These are phyloP conservation scores for Trochalopteron elliotii DNA, from an alignment of 2,113 vertebrate species.

Conservation along the genomic window DNA sequence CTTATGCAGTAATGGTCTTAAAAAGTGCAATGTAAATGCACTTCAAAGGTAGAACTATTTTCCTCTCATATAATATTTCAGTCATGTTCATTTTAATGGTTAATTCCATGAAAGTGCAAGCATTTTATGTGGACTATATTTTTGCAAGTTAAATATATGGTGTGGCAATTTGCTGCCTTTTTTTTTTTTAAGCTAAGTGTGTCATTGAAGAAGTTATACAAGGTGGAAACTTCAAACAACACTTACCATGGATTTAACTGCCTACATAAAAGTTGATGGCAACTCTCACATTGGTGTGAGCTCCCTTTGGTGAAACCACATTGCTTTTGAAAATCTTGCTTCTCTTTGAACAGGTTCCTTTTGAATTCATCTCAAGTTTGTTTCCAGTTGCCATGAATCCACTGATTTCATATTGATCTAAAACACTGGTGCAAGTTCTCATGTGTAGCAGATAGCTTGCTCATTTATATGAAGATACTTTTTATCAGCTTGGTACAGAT, in stretches of 20 bases:
- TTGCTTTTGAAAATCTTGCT: background rate
- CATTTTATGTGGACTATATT: background rate
- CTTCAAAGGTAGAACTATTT: background rate
- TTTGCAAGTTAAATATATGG: background rate
- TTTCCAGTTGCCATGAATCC: background rate
- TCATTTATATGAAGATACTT: background rate
- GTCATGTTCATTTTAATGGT: background rate
- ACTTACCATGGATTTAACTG: background rate
- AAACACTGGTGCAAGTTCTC: background rate
- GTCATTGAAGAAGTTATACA: background rate
- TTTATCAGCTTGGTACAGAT: background rate
- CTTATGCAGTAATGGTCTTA: background rate
- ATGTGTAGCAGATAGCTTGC: background rate
- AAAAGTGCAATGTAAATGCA: background rate
- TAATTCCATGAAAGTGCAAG: background rate
- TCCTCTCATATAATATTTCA: background rate
- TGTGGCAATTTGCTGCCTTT: background rate
- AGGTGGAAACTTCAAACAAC: conserved; percentile 3
- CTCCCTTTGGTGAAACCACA: background rate
- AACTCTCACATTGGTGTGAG: background rate
- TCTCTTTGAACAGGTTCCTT: background rate
- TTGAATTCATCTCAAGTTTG: background rate
- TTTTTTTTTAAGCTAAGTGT: background rate
- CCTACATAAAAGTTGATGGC: background rate
- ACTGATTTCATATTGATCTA: background rate